Evolutionary conservation across 2,797 vertebrate species (phyloP).

Genomic region (Pangasius macronema): DNA sequence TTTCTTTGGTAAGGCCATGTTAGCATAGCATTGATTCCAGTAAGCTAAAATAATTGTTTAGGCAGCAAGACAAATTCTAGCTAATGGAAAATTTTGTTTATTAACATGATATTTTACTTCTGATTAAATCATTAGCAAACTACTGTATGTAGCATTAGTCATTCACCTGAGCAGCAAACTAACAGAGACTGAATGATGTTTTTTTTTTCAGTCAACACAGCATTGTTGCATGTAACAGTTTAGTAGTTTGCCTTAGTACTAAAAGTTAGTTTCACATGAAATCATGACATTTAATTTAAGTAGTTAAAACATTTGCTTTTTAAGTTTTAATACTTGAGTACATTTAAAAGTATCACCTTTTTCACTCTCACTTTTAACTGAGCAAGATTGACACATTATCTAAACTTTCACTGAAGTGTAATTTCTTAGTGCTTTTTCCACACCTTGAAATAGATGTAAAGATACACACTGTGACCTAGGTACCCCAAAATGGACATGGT

Average conservation of each 20-base stretch:
- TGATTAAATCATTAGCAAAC: not conserved
- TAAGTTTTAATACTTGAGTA: not conserved
- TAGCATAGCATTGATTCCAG: not conserved
- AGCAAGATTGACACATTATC: not conserved
- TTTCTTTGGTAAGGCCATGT: not conserved
- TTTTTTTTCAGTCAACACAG: not conserved
- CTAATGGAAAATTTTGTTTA: not conserved
- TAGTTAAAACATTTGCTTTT: not conserved
- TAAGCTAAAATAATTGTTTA: not conserved
- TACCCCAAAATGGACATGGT: not conserved
- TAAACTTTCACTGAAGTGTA: not conserved
- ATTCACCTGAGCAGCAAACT: not conserved
- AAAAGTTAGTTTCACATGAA: too few species aligned
- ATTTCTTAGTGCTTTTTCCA: not conserved
- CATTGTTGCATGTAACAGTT: not conserved
- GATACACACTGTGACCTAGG: not conserved
- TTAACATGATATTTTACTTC: not conserved
- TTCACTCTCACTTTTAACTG: not conserved
- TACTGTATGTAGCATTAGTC: not conserved
- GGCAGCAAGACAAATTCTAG: not conserved
- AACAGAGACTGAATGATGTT: not conserved
- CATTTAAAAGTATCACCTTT: too few species aligned
- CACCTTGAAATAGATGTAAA: not conserved
- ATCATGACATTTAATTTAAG: too few species aligned
- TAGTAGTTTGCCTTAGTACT: not conserved